A percentile compares a stretch with the other conserved stretches of the same genome.
These are phyloP conservation scores for Campaea margaritaria DNA, from an alignment of 2,888 invertebrate genomes.

Conservation along the genomic window DNA sequence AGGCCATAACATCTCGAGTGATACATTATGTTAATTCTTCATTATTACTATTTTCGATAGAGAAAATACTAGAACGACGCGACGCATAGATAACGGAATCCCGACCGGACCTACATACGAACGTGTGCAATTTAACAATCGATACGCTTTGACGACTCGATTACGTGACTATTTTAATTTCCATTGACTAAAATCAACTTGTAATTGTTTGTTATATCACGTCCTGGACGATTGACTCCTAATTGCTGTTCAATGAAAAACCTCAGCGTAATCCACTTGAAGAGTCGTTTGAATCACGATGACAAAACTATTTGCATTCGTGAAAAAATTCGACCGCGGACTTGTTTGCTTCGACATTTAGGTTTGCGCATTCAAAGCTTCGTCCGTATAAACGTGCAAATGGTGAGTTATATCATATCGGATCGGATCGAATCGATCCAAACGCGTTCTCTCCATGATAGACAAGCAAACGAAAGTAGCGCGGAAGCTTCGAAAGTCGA, in stretches of 20 bases:
- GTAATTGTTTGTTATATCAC: conserved; percentile 54
- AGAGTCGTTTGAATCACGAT: conserved; percentile 35
- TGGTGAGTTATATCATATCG: conserved; percentile 35
- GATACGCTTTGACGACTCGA: conserved; percentile 35
- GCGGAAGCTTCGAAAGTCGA: conserved; percentile 50
- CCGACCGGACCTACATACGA: conserved; percentile 53
- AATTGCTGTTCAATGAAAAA: conserved; percentile 50
- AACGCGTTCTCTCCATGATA: conserved; percentile 44
- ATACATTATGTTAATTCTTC: conserved; percentile 24
- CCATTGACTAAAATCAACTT: conserved; percentile 49
- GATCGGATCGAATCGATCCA: conserved; percentile 58
- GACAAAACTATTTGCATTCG: conserved; percentile 35
- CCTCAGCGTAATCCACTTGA: conserved; percentile 32
- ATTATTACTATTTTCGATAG: conserved; percentile 12
- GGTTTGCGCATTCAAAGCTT: neutral
- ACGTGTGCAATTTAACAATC: conserved; percentile 56
- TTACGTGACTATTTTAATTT: conserved; percentile 61
- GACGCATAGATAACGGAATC: conserved; percentile 55
- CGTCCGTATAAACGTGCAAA: conserved; percentile 2
- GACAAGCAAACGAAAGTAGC: conserved; percentile 44
- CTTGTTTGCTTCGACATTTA: conserved; percentile 20
- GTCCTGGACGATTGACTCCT: conserved; percentile 49
- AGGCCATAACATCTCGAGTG: conserved; percentile 28
- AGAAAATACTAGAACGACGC: conserved; percentile 39
- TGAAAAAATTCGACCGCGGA: conserved; percentile 24